Evolutionary conservation across 2,888 invertebrate genomes (phyloP).

Genomic region (Ectropis crepuscularia): DNA sequence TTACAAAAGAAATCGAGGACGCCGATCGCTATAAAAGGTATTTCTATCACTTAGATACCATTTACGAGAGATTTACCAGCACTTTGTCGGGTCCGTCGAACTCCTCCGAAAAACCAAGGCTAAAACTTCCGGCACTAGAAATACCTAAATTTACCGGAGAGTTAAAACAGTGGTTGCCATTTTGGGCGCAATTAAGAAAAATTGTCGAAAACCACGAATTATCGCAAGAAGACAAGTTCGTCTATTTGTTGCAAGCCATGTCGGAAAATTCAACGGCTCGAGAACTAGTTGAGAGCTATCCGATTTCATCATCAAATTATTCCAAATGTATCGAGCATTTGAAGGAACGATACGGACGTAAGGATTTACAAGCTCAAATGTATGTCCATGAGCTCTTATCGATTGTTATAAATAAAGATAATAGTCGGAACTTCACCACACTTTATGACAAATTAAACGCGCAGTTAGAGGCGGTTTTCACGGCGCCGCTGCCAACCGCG

Average conservation of each 20-base stretch:
- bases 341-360: not conserved
- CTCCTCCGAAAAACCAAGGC: not conserved
- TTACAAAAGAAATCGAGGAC: not conserved
- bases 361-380: not conserved
- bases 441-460: not conserved
- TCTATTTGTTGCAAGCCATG: not conserved
- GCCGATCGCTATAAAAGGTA: not conserved
- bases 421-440: not conserved
- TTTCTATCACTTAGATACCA: not conserved
- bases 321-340: not conserved
- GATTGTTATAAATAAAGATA: not conserved
- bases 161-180: not conserved
- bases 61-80: not conserved
- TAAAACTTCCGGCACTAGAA: not conserved
- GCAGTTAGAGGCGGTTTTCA: not conserved
- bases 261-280: not conserved
- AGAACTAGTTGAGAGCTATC: not conserved
- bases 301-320: not conserved
- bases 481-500: too few relatives aligned
- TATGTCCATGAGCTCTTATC: not conserved
- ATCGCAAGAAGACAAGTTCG: not conserved
- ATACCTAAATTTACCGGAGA: not conserved
- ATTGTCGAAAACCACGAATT: not conserved
- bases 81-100: not conserved
- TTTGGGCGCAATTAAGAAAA: conserved; percentile 1